A percentile compares a stretch with the other conserved stretches of the same genome.
These are phyloP conservation scores for Catostomus latipinnis DNA, from an alignment of 2,797 vertebrate species.

Conservation along the genomic window DNA sequence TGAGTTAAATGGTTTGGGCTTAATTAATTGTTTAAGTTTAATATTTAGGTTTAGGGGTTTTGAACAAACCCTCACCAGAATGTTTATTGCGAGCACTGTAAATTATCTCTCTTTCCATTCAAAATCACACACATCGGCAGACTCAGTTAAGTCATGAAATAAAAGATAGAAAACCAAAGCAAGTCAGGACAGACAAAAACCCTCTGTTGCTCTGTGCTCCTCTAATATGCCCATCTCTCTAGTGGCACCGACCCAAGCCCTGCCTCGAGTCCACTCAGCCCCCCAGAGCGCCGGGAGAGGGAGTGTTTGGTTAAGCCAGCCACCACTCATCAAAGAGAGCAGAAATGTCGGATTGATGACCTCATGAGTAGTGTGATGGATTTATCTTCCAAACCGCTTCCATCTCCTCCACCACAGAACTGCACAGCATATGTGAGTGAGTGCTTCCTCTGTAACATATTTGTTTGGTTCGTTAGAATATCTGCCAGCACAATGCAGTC, in stretches of 20 bases:
- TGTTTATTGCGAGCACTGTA: background rate
- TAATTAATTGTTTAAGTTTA: too few species aligned
- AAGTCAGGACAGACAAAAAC: constrained; percentile 72
- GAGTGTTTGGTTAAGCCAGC: constrained; percentile 74
- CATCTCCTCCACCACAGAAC: constrained; percentile 30
- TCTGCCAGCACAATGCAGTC: background rate
- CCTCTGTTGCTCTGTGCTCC: constrained; percentile 73
- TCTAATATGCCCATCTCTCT: constrained; percentile 72
- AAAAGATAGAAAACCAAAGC: constrained; percentile 67
- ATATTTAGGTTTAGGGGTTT: too few species aligned
- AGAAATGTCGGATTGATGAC: constrained; percentile 92
- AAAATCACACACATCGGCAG: constrained; percentile 46
- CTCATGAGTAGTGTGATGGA: constrained; percentile 88
- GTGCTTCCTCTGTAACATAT: background rate
- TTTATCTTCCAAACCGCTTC: constrained; percentile 82
- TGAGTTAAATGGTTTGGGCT: too few species aligned
- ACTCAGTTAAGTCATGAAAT: constrained; percentile 71
- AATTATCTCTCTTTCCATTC: constrained; percentile 32
- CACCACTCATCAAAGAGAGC: constrained; percentile 82
- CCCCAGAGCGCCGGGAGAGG: constrained; percentile 63
- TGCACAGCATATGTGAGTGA: background rate
- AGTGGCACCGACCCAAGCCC: constrained; percentile 77
- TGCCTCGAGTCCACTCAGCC: constrained; percentile 63
- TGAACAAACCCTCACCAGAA: background rate
- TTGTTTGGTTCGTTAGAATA: background rate